Base-by-base conservation (phyloP, 2,113 vertebrate genomes). In the Puffinus mauretanicus region DNA sequence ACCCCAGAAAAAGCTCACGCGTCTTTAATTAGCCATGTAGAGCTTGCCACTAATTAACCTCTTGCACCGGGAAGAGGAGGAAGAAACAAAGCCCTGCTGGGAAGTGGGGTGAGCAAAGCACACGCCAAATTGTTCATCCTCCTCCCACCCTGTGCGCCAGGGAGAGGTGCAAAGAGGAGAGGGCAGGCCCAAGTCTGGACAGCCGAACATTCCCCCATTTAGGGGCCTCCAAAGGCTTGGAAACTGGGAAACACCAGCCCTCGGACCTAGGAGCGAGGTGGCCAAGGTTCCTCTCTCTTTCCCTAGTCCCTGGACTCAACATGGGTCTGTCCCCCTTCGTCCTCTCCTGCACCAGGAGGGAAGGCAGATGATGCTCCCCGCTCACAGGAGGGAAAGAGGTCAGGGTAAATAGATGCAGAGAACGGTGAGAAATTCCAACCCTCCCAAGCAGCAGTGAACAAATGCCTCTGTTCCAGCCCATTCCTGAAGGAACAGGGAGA, bases 81-180 rank as follows among this genome's bases (percentile, higher is more conserved):
- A 49, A 47, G 52, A 9, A 55, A 8, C 16, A 11, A 13, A 81
- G 32, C 38, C 29, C 62, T 25, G 42, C 72, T 29, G 69, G 72
- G 64, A 57, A 47, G 15, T 1, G 3, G 66, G 25, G 38, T 11
- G 38, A 49, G 44, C 6, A 42, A 25, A 69, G 26, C 67, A 4
- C 40, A 1, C 32, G 1, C 1, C 4, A 1, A 38, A 11, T 16
- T 16, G 17, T n/a, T 71, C 60, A 1, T n/a, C 46, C 4, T 58
- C 30, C 32, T 67, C 47, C 27, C 47, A 10, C 69, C 32, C 11
- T 0, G 1, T 1, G 25, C 24, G 0, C 2, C 7, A 1, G 36
- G 44, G 30, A 16, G 34, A 6, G 70, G 30, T 3, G 69, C 30
- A 5, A 14, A 36, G 65, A n/a, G 49, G 78, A 62, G 55, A 49